phyloP scores from a whole-genome alignment of 2,888 invertebrate species.

The Pachliopta kotzebuea region DNA sequence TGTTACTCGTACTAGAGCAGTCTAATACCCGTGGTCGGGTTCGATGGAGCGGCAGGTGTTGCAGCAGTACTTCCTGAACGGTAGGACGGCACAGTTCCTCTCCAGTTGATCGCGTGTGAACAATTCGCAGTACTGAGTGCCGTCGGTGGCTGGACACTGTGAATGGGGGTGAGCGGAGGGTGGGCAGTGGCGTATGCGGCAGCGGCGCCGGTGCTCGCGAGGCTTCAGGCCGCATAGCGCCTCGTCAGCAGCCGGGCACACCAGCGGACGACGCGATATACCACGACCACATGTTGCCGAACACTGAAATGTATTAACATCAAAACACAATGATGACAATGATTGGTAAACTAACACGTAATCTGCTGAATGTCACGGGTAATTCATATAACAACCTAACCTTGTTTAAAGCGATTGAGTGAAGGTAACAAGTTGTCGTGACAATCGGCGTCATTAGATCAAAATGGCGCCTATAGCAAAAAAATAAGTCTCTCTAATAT shows the following conservation, averaged over 20 bases:
- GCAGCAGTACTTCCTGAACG: conserved; percentile 82
- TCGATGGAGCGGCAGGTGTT: conserved; percentile 66
- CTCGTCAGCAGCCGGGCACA: conserved; percentile 75
- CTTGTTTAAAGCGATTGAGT: too few relatives aligned
- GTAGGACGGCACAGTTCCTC: conserved; percentile 79
- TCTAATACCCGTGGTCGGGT: conserved; percentile 7
- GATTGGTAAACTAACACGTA: too few relatives aligned
- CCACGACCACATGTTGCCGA: conserved; percentile 82
- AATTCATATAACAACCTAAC: too few relatives aligned
- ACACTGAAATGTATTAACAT: conserved; percentile 70
- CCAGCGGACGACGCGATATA: conserved; percentile 72
- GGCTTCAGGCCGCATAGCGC: conserved; percentile 78
- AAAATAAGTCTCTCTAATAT: too few relatives aligned
- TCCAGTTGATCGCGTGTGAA: conserved; percentile 58
- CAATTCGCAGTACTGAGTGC: conserved; percentile 72
- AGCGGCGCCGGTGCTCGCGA: conserved; percentile 73
- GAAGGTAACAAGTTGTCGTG: too few relatives aligned
- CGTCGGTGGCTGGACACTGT: conserved; percentile 53
- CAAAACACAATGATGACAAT: too few relatives aligned
- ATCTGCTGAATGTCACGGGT: too few relatives aligned
- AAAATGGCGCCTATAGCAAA: too few relatives aligned
- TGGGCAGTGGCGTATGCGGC: conserved; percentile 64
- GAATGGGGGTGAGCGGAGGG: conserved; percentile 37
- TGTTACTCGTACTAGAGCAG: neutral
- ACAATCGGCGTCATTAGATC: too few relatives aligned